Evolutionary conservation across 2,113 vertebrate genomes (phyloP).

Genomic region (Parus major): DNA sequence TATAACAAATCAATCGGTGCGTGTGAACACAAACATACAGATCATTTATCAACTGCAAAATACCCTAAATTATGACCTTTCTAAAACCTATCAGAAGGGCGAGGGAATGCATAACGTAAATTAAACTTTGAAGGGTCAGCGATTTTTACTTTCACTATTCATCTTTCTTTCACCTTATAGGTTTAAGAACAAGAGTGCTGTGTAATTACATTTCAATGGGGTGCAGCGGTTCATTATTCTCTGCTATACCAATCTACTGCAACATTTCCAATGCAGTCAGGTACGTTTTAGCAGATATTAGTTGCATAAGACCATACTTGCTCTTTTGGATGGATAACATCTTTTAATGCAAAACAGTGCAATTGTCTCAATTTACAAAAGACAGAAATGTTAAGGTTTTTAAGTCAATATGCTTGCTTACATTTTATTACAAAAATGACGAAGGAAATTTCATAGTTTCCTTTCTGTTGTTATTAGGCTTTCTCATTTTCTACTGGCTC

Average conservation of each 20-base stretch:
- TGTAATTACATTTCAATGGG: constrained; percentile 99
- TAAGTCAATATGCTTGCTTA: constrained; percentile 64
- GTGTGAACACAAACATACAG: constrained; percentile 91
- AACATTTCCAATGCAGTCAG: constrained; percentile 91
- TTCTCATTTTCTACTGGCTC: constrained; percentile 7
- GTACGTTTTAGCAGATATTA: constrained; percentile 81
- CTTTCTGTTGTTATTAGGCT: neutral
- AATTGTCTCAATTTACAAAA: constrained; percentile 77
- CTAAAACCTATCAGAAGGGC: constrained; percentile 91
- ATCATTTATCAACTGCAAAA: constrained; percentile 98
- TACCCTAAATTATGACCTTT: constrained; percentile 99
- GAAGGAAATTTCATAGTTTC: constrained; percentile 4
- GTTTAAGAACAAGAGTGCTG: constrained; percentile 93
- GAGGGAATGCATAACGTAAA: constrained; percentile 93
- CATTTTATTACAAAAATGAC: constrained; percentile 61
- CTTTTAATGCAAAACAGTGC: constrained; percentile 71
- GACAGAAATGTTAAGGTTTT: constrained; percentile 40
- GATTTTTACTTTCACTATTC: constrained; percentile 97
- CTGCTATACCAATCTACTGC: constrained; percentile 86
- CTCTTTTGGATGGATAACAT: constrained; percentile 71
- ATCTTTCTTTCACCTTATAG: constrained; percentile 95
- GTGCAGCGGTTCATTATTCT: constrained; percentile 96
- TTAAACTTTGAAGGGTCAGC: constrained; percentile 99
- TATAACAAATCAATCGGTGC: constrained; percentile 93
- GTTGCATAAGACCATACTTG: constrained; percentile 71